Percentiles rank a stretch among this genome's conserved stretches.
phyloP scores from a whole-genome alignment of 2,888 invertebrate genomes.

The Tipula lateralis region DNA sequence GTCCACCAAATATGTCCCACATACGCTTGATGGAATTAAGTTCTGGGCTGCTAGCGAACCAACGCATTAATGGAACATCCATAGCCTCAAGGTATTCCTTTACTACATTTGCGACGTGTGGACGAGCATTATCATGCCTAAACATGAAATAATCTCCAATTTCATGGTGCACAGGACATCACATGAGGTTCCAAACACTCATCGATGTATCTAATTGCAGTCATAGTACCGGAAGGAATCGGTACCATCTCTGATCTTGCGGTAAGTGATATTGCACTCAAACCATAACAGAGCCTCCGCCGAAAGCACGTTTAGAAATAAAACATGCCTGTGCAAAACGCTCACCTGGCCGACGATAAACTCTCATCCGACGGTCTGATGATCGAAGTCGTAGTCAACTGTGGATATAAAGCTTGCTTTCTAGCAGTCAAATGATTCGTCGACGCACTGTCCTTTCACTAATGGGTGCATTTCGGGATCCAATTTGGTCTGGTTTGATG shows the following conservation, averaged over 20 bases:
- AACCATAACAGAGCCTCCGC: neutral
- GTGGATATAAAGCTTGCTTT: neutral
- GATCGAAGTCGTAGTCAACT: neutral
- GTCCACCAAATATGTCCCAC: no score
- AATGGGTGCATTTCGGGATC: neutral
- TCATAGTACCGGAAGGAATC: neutral
- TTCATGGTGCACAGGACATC: neutral
- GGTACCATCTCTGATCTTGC: neutral
- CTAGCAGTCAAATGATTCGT: neutral
- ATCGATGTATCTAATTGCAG: neutral
- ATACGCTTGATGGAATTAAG: no score
- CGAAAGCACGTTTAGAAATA: neutral
- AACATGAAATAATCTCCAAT: no score
- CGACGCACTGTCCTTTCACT: neutral
- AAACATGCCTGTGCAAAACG: neutral
- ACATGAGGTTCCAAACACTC: neutral
- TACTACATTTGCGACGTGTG: no score
- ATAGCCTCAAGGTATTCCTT: no score
- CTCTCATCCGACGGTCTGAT: neutral
- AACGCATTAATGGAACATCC: neutral
- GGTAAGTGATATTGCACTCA: neutral
- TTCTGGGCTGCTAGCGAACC: neutral
- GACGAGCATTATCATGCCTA: neutral
- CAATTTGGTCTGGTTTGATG: neutral
- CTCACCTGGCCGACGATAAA: neutral